These are phyloP conservation scores for Eublepharis macularius DNA, from an alignment of 2,113 vertebrate species.

Conservation along the genomic window DNA sequence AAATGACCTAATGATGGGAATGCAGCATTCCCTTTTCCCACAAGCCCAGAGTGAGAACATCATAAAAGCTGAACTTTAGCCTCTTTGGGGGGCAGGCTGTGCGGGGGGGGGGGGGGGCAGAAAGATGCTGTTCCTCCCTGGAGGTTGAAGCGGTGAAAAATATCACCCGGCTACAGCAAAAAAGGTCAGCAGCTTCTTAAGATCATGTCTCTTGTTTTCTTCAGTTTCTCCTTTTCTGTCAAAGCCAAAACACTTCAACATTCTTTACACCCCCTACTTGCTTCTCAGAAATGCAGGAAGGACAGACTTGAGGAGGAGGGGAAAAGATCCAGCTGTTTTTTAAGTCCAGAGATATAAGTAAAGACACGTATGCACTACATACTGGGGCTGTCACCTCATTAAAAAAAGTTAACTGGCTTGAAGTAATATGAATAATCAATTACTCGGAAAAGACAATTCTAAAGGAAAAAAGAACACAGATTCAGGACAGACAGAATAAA, in stretches of 20 bases:
- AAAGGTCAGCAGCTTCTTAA: conserved; percentile 67
- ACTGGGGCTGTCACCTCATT: background rate
- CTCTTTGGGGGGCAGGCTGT: conserved; percentile 64
- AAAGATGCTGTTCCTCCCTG: conserved; percentile 71
- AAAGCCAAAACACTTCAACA: conserved; percentile 59
- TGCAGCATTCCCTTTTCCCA: conserved; percentile 69
- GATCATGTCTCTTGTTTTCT: conserved; percentile 69
- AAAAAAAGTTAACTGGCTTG: background rate
- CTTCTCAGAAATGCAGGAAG: conserved; percentile 74
- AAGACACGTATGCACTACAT: background rate
- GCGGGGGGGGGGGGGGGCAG: conserved; percentile 71
- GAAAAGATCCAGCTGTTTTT: conserved; percentile 33
- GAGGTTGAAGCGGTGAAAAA: conserved; percentile 65
- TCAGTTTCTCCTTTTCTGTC: conserved; percentile 62
- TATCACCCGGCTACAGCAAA: conserved; percentile 62
- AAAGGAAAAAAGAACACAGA: too few species aligned
- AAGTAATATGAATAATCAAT: too few species aligned
- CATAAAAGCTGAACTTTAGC: conserved; percentile 74
- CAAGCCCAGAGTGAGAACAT: conserved; percentile 70
- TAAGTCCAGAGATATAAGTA: background rate
- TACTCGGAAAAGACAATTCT: too few species aligned
- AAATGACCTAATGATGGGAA: conserved; percentile 68
- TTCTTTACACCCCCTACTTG: conserved; percentile 64
- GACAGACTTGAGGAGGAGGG: conserved; percentile 52
- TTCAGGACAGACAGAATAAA: too few species aligned